Percentiles rank a stretch among this genome's conserved stretches.
phyloP scores from a whole-genome alignment of 2,113 vertebrate species.

The Bubo scandiacus region DNA sequence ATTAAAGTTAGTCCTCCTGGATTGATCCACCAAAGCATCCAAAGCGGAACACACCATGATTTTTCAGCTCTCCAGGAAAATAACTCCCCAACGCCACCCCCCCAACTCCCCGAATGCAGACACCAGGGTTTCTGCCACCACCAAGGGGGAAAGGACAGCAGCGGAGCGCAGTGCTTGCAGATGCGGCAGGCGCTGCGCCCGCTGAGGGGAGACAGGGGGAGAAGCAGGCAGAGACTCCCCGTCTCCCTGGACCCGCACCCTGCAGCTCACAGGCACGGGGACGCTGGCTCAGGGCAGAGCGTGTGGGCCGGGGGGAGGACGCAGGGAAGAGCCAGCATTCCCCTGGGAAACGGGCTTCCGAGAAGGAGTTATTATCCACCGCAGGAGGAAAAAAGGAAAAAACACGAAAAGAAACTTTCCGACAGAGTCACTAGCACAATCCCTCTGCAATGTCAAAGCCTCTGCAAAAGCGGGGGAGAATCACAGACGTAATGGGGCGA shows the following conservation, averaged over 20 bases:
- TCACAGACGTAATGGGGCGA: not conserved
- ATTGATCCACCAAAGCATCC: not conserved
- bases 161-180: not conserved
- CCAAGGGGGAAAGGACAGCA: accelerated
- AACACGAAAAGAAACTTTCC: not conserved
- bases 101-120: not conserved
- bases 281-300: not conserved
- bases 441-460: not conserved
- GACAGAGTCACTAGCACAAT: not conserved
- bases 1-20: not conserved
- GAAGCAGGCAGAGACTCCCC: not conserved
- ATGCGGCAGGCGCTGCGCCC: not conserved
- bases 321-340: not conserved
- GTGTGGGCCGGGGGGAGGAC: not conserved
- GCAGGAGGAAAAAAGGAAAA: not conserved
- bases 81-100: accelerated
- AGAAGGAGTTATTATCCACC: not conserved
- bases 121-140: accelerated
- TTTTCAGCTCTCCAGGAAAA: not conserved
- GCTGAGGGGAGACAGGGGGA: accelerated
- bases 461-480: not conserved
- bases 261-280: not conserved
- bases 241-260: accelerated
- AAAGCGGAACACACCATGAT: accelerated
- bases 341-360: not conserved